A percentile compares a stretch with the other conserved stretches of the same genome.
These are phyloP conservation scores for Psococerastis gibbosa DNA, from an alignment of 2,888 invertebrate species.

Conservation along the genomic window DNA sequence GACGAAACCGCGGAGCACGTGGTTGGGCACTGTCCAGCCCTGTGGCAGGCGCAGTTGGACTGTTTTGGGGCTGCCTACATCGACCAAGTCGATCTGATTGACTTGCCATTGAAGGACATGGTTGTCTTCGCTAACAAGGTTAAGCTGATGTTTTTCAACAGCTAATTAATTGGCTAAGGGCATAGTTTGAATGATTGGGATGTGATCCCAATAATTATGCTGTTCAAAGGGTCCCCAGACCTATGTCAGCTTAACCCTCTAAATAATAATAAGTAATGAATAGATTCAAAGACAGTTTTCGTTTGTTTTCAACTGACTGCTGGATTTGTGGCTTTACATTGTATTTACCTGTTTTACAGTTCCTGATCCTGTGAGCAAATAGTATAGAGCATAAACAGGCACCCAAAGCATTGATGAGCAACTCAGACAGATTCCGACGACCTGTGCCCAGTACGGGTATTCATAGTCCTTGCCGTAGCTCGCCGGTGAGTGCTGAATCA, in stretches of 20 bases:
- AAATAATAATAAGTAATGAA: background rate
- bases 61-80: too few relatives aligned
- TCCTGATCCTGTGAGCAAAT: conserved; percentile 31
- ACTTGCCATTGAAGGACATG: too few relatives aligned
- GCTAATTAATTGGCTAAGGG: too few relatives aligned
- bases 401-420: conserved; percentile 46
- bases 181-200: too few relatives aligned
- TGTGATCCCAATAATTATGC: too few relatives aligned
- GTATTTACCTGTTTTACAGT: conserved; percentile 31
- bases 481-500: conserved; percentile 36
- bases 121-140: too few relatives aligned
- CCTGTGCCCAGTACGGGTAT: conserved; percentile 41
- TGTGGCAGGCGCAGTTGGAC: too few relatives aligned
- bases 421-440: conserved; percentile 37
- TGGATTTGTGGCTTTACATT: background rate
- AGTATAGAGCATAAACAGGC: conserved; percentile 40
- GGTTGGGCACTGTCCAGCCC: too few relatives aligned
- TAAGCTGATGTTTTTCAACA: too few relatives aligned
- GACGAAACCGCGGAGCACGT: too few relatives aligned
- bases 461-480: conserved; percentile 34
- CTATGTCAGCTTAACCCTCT: background rate
- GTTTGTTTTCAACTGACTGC: background rate
- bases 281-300: background rate
- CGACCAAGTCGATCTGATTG: too few relatives aligned
- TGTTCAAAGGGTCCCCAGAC: too few relatives aligned